Percentiles rank a stretch among this genome's conserved stretches.
Conservation (phyloP, 2,888 invertebrate genomes). For the Beris chalybata region DNA sequence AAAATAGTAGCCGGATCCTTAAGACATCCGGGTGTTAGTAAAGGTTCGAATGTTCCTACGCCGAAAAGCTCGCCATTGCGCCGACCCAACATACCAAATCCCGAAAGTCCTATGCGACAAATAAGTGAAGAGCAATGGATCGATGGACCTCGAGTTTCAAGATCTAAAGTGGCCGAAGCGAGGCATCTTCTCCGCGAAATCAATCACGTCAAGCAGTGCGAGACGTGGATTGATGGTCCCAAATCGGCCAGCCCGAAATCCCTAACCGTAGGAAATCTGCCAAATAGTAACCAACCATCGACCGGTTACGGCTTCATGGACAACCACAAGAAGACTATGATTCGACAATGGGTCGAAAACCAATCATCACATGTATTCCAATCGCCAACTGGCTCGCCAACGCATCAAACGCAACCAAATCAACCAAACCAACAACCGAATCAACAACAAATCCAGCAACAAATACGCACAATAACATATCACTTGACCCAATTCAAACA, state of each 20-base stretch:
- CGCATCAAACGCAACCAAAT: constrained; percentile 44
- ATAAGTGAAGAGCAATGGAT: constrained; percentile 93
- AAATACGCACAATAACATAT: constrained; percentile 58
- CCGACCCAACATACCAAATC: constrained; percentile 46
- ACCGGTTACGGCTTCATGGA: constrained; percentile 87
- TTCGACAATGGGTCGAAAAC: constrained; percentile 90
- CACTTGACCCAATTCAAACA: constrained; percentile 63
- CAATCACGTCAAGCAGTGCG: constrained; percentile 75
- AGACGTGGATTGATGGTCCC: constrained; percentile 96
- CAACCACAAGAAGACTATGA: constrained; percentile 90
- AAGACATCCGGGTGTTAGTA: constrained; percentile 44
- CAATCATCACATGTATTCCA: constrained; percentile 79
- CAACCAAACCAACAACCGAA: constrained; percentile 39
- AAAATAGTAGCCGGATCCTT: constrained; percentile 48
- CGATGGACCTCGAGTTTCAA: constrained; percentile 89
- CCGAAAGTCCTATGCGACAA: constrained; percentile 54
- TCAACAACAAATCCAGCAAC: constrained; percentile 45
- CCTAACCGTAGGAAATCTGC: constrained; percentile 53
- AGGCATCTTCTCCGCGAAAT: constrained; percentile 78
- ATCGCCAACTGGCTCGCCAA: constrained; percentile 63
- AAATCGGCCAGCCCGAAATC: constrained; percentile 67
- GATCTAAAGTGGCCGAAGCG: constrained; percentile 79
- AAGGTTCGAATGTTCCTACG: constrained; percentile 57
- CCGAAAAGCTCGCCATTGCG: constrained; percentile 62
- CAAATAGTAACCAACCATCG: constrained; percentile 37